A percentile compares a stretch with the other conserved stretches of the same genome.
These are phyloP conservation scores for Anastrepha ludens DNA, from an alignment of 1,140 invertebrate species.

Conservation along the genomic window DNA sequence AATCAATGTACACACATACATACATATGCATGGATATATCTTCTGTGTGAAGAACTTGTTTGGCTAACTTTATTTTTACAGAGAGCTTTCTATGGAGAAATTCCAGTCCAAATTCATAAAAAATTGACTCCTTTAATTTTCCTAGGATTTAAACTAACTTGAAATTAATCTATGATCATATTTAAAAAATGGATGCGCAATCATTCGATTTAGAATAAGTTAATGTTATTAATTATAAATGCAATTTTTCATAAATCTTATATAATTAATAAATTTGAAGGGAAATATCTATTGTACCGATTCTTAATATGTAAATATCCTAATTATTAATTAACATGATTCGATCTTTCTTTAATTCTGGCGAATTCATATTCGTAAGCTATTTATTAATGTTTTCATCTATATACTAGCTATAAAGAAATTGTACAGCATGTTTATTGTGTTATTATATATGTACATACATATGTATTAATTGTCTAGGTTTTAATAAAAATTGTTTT, in stretches of 20 bases:
- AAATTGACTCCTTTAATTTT: neutral
- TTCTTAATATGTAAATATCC: conserved; percentile 29
- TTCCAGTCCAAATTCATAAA: neutral
- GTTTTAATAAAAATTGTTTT: neutral
- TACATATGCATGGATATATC: neutral
- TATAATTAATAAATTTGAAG: neutral
- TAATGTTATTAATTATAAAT: neutral
- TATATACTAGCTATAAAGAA: conserved; percentile 7
- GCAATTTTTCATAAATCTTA: neutral
- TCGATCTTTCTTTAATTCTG: neutral
- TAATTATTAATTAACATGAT: conserved; percentile 51
- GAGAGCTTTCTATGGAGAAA: neutral
- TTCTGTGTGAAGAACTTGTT: no score
- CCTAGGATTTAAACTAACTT: neutral
- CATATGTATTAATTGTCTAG: neutral
- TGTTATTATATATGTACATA: neutral
- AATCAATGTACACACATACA: neutral
- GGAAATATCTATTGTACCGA: neutral
- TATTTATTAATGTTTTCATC: neutral
- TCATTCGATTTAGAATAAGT: neutral
- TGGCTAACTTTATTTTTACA: no score
- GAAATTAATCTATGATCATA: neutral
- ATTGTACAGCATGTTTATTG: conserved; percentile 1
- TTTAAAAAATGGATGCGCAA: no score
- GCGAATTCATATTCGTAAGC: neutral